Percentiles rank a stretch among this genome's conserved stretches.
phyloP scores from a whole-genome alignment of 2,888 invertebrate species.

The Hypomecis punctinalis region DNA sequence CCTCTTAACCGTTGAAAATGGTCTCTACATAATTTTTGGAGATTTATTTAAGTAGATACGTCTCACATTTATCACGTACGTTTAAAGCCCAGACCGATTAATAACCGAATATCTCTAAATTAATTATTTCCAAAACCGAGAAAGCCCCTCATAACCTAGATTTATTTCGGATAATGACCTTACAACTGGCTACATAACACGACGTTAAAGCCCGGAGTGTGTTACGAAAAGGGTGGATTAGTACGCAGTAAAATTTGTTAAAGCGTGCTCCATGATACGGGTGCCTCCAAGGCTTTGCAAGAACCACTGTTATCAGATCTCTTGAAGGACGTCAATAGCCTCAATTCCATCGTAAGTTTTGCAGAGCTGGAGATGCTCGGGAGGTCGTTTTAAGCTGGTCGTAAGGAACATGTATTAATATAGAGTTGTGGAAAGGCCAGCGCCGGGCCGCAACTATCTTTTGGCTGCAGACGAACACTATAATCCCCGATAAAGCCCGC shows the following conservation, averaged over 20 bases:
- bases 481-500: conserved; percentile 86
- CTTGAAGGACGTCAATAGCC: conserved; percentile 16
- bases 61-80: neutral
- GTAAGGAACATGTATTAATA: conserved; percentile 63
- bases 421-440: conserved; percentile 66
- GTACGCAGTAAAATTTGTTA: conserved; percentile 82
- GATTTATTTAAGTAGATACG: too few species aligned
- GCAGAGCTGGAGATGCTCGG: conserved; percentile 35
- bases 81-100: conserved; percentile 52
- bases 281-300: conserved; percentile 64
- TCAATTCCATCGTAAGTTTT: conserved; percentile 5
- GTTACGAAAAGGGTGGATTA: conserved; percentile 78
- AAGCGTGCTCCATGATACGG: conserved; percentile 74
- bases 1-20: too few species aligned
- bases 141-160: conserved; percentile 75
- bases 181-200: conserved; percentile 74
- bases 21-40: too few species aligned
- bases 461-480: conserved; percentile 83
- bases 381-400: conserved; percentile 48
- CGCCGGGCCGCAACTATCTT: conserved; percentile 78
- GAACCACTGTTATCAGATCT: conserved; percentile 56
- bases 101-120: conserved; percentile 63
- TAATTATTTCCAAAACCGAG: conserved; percentile 66
- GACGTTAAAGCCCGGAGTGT: conserved; percentile 68
- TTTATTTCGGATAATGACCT: conserved; percentile 80